Evolutionary conservation across 2,888 invertebrate genomes (phyloP).

Genomic region (Sphecodes monilicornis): DNA sequence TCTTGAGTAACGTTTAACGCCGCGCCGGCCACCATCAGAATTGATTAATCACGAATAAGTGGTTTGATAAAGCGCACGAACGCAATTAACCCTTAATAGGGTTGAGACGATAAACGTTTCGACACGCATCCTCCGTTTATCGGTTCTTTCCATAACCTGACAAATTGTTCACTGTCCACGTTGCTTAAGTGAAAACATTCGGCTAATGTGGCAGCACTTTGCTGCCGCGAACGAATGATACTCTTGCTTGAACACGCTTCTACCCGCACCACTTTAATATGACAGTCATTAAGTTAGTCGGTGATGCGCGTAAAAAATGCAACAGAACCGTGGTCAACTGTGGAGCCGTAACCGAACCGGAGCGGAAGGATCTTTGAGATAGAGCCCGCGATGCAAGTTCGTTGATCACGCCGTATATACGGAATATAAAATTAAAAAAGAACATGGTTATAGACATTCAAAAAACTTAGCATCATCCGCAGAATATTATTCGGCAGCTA

Average conservation of each 20-base stretch:
- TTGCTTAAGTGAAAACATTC: slow-evolving; percentile 7
- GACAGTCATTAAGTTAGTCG: slow-evolving; percentile 24
- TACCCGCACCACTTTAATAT: slow-evolving; percentile 11
- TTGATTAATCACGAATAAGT: slow-evolving; percentile 6
- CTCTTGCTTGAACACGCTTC: neutral
- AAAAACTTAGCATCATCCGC: neutral
- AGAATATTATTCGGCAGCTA: too few species aligned
- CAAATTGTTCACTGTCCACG: neutral
- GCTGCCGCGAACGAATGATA: neutral
- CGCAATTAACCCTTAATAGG: neutral
- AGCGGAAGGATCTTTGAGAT: neutral
- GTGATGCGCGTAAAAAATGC: slow-evolving; percentile 16
- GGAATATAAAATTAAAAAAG: neutral
- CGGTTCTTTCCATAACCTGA: neutral
- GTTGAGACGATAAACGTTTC: neutral
- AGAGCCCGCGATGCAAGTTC: neutral
- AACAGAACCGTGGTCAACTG: neutral
- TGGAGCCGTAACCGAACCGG: slow-evolving; percentile 15
- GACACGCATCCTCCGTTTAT: neutral
- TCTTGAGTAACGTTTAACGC: neutral
- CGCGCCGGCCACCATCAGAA: neutral
- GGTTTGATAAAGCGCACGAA: neutral
- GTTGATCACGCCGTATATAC: neutral
- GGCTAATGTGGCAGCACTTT: slow-evolving; percentile 1
- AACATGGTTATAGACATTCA: neutral